Evolutionary conservation across 2,888 invertebrate species (phyloP), one percentile per base, ranked within the genome.

Genomic region (Malachius bipustulatus): DNA sequence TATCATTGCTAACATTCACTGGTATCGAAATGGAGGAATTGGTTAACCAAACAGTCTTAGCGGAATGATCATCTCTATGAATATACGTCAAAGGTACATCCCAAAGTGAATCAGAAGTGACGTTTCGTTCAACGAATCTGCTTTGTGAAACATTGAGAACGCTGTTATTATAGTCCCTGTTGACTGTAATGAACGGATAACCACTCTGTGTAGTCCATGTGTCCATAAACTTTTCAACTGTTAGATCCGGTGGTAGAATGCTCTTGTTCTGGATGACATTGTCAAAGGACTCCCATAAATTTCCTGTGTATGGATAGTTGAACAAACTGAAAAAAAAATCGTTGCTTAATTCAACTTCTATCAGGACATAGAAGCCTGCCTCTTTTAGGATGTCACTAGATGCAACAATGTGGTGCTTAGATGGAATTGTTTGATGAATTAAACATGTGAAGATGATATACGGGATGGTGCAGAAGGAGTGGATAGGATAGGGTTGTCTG

Each of bases 151-250:
- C 56, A 6, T 56, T 57, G 2, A 68, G 61, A 1, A 52, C 43
- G 2, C 64, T 65, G 0, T 58, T 63, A 1, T 56, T 48, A 38
- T 74, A 75, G 51, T 74, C 62, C 47, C 73, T 63, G 1, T 55
- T 59, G 0, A 79, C 69, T 1, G 65, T 69, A 3, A 82, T 59
- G 1, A 78, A 63, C 0, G 82, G 82, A 55, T 74, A 81, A 0
- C 80, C 80, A 1, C 74, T 67, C 53, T 82, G 79, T 10, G 71
- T 65, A 0, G 80, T 78, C 82, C 82, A 85, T 0, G 74, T 67
- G 51, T 76, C 73, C 72, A 82, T 78, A 39, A 82, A 67, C 4
- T 64, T 59, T 15, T 71, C 70, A 2, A 77, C 61, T 0, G 69
- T 67, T 0, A 69, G 50, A 9, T 64, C 64, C 2, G 51, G 46